These are phyloP conservation scores for Periparus ater DNA, from an alignment of 2,797 vertebrate genomes.

Conservation along the genomic window DNA sequence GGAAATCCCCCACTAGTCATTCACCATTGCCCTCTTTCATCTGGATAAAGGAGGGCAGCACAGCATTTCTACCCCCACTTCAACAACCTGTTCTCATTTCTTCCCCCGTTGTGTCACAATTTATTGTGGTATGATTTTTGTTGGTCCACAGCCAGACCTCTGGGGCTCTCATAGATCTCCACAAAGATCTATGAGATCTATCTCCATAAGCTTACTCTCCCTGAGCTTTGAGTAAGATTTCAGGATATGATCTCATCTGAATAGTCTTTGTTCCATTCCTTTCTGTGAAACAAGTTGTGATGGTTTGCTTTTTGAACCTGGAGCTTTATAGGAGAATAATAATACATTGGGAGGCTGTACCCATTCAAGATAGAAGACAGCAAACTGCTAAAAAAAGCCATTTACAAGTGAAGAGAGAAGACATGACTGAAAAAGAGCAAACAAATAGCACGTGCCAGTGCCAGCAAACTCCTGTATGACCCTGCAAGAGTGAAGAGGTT, in stretches of 20 bases:
- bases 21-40: not conserved
- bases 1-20: not conserved
- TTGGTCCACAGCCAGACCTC: not conserved
- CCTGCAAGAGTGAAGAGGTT: not conserved
- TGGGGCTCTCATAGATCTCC: not conserved
- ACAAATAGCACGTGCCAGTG: not conserved
- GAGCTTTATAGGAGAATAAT: not conserved
- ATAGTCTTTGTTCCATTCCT: not conserved
- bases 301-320: not conserved
- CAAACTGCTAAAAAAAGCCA: not conserved
- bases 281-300: not conserved
- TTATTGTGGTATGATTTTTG: not conserved
- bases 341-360: not conserved
- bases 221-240: not conserved
- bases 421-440: not conserved
- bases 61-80: not conserved
- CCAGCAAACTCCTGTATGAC: not conserved
- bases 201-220: not conserved
- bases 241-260: not conserved
- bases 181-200: no score
- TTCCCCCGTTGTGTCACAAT: not conserved
- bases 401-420: not conserved
- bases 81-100: not conserved
- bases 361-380: not conserved
- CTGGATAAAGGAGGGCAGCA: not conserved